Conservation (phyloP, 2,888 invertebrate species). For the Invenusta paracnida region DNA sequence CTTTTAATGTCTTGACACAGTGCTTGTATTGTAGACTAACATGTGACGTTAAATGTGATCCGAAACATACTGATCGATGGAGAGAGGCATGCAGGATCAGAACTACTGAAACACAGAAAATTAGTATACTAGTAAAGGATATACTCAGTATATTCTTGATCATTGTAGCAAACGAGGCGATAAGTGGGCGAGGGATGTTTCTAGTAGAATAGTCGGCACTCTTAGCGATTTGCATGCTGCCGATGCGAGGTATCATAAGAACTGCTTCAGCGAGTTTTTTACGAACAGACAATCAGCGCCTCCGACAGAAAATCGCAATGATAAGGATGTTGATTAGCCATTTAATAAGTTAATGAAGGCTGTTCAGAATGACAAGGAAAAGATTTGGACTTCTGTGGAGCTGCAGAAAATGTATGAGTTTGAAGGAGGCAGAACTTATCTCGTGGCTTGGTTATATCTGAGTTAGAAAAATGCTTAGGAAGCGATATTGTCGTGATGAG, state of each 20-base stretch:
- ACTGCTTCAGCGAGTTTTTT: not conserved
- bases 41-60: not conserved
- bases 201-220: not conserved
- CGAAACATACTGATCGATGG: not conserved
- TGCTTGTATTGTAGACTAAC: not conserved
- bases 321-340: not conserved
- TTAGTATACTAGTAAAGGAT: not conserved
- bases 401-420: not conserved
- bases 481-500: not conserved
- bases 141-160: not conserved
- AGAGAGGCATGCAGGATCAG: not conserved
- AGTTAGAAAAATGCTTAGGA: not conserved
- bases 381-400: not conserved
- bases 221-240: not conserved
- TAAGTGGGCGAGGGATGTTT: not conserved
- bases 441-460: not conserved
- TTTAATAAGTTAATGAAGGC: not conserved
- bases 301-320: not conserved
- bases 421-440: not conserved
- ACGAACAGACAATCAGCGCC: not conserved
- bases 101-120: not conserved
- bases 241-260: not conserved
- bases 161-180: not conserved
- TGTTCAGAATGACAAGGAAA: not conserved
- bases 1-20: not conserved